phyloP scores from a whole-genome alignment of 2,888 invertebrate species.

The Polylopha cassiicola region DNA sequence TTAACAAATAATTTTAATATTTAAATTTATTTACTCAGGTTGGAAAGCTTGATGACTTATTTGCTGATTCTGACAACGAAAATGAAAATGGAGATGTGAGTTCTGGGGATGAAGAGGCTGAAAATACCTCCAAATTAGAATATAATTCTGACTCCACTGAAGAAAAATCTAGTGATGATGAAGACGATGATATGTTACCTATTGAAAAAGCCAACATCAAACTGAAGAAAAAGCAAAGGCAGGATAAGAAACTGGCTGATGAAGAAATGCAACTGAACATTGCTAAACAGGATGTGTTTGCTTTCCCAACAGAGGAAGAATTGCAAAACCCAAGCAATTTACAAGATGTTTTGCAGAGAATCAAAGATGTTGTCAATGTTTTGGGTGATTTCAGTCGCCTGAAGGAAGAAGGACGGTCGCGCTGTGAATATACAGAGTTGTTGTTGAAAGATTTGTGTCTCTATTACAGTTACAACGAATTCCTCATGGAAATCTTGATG shows the following conservation, averaged over 20 bases:
- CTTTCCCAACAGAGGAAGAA: conserved; percentile 87
- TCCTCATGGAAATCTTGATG: conserved; percentile 94
- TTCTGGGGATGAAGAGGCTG: conserved; percentile 50
- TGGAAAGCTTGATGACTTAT: conserved; percentile 74
- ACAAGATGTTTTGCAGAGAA: conserved; percentile 91
- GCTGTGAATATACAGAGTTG: conserved; percentile 89
- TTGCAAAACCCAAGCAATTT: conserved; percentile 83
- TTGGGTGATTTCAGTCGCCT: conserved; percentile 86
- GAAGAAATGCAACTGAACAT: conserved; percentile 90
- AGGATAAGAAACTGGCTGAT: conserved; percentile 84
- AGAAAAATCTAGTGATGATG: conserved; percentile 49
- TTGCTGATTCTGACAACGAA: conserved; percentile 65
- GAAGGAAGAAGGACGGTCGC: conserved; percentile 81
- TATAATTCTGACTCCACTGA: conserved; percentile 60
- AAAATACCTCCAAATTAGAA: conserved; percentile 42
- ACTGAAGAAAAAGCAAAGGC: conserved; percentile 83
- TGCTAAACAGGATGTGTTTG: conserved; percentile 84
- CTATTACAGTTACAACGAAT: conserved; percentile 98
- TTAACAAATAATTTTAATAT: not conserved
- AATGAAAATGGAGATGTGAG: conserved; percentile 51
- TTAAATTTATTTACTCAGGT: conserved; percentile 41
- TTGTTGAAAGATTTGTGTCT: conserved; percentile 90
- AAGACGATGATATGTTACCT: conserved; percentile 85
- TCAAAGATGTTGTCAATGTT: conserved; percentile 89
- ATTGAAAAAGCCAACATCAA: conserved; percentile 90